A percentile compares a stretch with the other conserved stretches of the same genome.
Conservation (phyloP, 2,113 vertebrate genomes). For the Naja naja region DNA sequence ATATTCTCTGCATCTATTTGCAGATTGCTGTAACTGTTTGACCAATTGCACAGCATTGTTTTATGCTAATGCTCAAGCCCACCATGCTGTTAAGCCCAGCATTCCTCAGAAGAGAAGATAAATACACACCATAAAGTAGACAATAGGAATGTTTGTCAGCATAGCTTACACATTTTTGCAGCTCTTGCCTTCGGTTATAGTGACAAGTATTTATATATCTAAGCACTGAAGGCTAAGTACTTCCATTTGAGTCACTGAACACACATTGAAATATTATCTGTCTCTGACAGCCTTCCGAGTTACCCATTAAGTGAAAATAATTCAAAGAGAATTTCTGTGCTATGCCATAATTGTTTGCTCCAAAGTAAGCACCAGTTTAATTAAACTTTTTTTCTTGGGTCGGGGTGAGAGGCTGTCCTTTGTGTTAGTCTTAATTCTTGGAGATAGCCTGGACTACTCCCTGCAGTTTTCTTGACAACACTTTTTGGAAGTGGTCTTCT, state of each 20-base stretch:
- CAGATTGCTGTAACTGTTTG: background rate
- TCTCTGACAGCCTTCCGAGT: background rate
- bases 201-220: constrained; percentile 1
- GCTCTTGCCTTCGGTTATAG: background rate
- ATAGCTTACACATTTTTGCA: background rate
- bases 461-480: background rate
- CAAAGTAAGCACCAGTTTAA: background rate
- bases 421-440: background rate
- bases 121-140: background rate
- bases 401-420: background rate
- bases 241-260: constrained; percentile 3
- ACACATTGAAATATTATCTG: background rate
- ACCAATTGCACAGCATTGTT: background rate
- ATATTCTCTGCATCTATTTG: background rate
- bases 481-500: background rate
- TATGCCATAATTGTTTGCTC: background rate
- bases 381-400: background rate
- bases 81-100: background rate
- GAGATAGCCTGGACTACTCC: background rate
- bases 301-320: background rate
- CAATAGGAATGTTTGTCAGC: background rate
- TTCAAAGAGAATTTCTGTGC: constrained; percentile 16
- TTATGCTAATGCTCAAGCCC: background rate
- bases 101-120: background rate
- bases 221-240: background rate